These are phyloP conservation scores for Leguminivora glycinivorella DNA, from an alignment of 1,140 invertebrate genomes.

Conservation along the genomic window DNA sequence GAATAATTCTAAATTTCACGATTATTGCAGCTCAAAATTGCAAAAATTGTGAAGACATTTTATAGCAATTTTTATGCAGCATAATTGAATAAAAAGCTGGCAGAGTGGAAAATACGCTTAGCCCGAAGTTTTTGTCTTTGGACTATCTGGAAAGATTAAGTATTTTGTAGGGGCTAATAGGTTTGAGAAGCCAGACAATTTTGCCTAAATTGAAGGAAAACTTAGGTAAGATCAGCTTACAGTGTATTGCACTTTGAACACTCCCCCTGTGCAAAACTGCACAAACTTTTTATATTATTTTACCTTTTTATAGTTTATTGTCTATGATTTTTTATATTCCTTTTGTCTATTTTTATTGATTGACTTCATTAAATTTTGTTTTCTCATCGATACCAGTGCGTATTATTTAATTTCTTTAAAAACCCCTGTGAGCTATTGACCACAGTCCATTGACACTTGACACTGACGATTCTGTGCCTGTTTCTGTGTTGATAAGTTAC, in stretches of 20 bases:
- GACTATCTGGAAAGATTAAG: not conserved
- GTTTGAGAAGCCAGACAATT: not conserved
- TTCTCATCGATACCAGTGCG: no score
- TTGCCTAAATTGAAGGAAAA: not conserved
- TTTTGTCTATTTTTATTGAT: no score
- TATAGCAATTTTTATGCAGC: not conserved
- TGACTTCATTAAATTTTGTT: no score
- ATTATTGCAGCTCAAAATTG: not conserved
- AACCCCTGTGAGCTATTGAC: no score
- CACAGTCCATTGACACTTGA: no score
- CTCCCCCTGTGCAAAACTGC: no score
- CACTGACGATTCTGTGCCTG: no score
- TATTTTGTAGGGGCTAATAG: not conserved
- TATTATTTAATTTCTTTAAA: no score
- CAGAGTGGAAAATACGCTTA: not conserved
- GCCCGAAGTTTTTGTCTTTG: not conserved
- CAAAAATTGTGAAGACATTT: not conserved
- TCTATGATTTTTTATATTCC: no score
- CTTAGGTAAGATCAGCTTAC: not conserved
- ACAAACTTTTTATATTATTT: not conserved
- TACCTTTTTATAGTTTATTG: no score
- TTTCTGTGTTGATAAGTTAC: no score
- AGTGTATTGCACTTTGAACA: not conserved
- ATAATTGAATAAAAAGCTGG: conserved; percentile 3
- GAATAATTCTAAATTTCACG: not conserved